Percentiles rank a stretch among this genome's conserved stretches.
phyloP scores from a whole-genome alignment of 2,797 vertebrate genomes.

The Cuculus canorus region DNA sequence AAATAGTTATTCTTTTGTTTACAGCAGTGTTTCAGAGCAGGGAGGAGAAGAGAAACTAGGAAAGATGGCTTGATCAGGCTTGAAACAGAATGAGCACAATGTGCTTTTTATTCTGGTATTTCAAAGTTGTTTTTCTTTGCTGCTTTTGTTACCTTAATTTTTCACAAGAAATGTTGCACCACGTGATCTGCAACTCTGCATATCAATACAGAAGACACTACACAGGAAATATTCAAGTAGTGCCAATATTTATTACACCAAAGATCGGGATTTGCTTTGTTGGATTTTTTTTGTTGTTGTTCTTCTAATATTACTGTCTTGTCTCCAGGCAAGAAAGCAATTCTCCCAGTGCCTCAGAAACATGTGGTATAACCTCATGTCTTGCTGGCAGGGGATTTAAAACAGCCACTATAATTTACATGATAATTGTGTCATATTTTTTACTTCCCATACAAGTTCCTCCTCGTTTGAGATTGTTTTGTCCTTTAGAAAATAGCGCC shows the following conservation, averaged over 20 bases:
- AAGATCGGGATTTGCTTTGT: background rate
- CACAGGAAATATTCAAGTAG: background rate
- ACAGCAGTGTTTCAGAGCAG: background rate
- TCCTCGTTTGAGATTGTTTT: constrained; percentile 25
- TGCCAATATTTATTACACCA: background rate
- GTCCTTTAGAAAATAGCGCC: constrained; percentile 29
- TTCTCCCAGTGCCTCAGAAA: constrained; percentile 43
- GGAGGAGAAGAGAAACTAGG: background rate
- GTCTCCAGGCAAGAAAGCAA: constrained; percentile 51
- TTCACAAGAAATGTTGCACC: background rate
- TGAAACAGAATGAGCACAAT: background rate
- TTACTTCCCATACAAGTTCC: constrained; percentile 22
- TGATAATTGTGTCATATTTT: constrained; percentile 52
- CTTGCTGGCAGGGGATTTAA: constrained; percentile 58
- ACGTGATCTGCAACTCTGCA: background rate
- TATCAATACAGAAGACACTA: background rate
- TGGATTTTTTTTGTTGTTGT: background rate
- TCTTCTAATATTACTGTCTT: constrained; percentile 24
- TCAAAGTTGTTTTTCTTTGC: background rate
- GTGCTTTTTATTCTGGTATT: background rate
- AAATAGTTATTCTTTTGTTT: background rate
- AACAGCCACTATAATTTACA: constrained; percentile 53
- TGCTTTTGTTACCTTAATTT: background rate
- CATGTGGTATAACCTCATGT: constrained; percentile 34
- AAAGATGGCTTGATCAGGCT: background rate